Conservation (phyloP, 1,140 invertebrate species). For the Eulimnadia texana region DNA sequence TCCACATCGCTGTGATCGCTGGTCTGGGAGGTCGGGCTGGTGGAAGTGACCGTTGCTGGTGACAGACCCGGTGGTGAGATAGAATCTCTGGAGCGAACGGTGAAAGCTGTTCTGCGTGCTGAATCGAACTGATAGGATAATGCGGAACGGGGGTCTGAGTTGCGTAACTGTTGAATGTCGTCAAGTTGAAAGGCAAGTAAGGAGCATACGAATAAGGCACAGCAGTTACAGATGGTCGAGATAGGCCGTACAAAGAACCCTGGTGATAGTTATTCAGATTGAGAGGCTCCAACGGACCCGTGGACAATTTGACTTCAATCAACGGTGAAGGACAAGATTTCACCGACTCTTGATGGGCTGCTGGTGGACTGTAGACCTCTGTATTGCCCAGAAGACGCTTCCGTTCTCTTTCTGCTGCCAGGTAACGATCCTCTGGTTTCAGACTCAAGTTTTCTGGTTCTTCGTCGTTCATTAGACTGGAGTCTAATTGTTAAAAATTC, state of each 20-base stretch:
- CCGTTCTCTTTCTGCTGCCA: conserved; percentile 29
- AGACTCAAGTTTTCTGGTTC: conserved; percentile 68
- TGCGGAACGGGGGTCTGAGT: not conserved
- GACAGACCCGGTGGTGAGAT: conserved; percentile 5
- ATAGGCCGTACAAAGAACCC: not conserved
- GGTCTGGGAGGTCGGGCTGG: not conserved
- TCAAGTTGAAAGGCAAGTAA: conserved; percentile 23
- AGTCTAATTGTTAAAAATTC: too few species aligned
- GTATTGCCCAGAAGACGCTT: conserved; percentile 33
- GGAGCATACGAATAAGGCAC: conserved; percentile 18
- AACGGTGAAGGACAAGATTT: conserved; percentile 16
- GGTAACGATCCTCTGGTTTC: conserved; percentile 53
- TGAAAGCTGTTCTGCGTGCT: conserved; percentile 14
- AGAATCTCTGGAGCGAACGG: conserved; percentile 16
- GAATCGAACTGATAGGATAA: conserved; percentile 12
- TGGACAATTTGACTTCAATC: conserved; percentile 5
- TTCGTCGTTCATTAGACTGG: too few species aligned
- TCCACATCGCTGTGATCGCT: conserved; percentile 2
- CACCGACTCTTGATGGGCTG: conserved; percentile 18
- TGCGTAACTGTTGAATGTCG: conserved; percentile 3
- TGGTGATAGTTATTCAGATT: conserved; percentile 3
- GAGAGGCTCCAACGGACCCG: not conserved
- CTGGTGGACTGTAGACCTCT: conserved; percentile 25
- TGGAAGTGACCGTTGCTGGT: not conserved
- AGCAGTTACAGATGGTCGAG: conserved; percentile 6